Conservation (phyloP, 64 coral and sea anemone genomes). For the Montipora capricornis region DNA sequence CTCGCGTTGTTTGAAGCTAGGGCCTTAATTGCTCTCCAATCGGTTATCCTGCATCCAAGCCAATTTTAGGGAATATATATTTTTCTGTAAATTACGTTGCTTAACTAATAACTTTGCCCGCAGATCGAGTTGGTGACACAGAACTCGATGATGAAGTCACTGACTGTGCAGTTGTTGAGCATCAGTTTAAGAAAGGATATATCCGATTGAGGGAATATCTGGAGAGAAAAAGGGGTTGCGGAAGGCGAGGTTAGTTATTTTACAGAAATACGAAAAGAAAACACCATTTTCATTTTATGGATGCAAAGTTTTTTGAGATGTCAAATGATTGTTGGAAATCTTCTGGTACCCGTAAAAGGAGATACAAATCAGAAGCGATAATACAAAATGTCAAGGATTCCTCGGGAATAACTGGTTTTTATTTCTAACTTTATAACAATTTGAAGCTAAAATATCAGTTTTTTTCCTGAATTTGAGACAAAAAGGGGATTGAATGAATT, state of each 20-base stretch:
- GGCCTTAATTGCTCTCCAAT: too few species aligned
- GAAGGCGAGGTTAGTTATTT: slow-evolving; percentile 67
- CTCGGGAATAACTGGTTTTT: too few species aligned
- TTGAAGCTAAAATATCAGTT: too few species aligned
- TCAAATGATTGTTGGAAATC: background rate
- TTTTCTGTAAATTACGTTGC: background rate
- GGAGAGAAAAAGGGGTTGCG: slow-evolving; percentile 81
- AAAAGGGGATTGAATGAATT: too few species aligned
- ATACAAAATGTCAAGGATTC: background rate
- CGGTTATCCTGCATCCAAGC: too few species aligned
- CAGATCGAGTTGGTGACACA: slow-evolving; percentile 92
- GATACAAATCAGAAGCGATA: background rate
- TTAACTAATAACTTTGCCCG: background rate
- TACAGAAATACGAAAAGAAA: too few species aligned
- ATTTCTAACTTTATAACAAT: too few species aligned
- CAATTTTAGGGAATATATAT: too few species aligned
- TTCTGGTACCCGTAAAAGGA: slow-evolving; percentile 31
- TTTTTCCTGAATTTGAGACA: too few species aligned
- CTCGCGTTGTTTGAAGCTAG: too few species aligned
- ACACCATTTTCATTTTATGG: too few species aligned
- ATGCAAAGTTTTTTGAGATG: background rate
- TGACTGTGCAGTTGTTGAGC: slow-evolving; percentile 78
- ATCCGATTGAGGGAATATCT: slow-evolving; percentile 87
- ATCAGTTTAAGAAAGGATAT: slow-evolving; percentile 83
- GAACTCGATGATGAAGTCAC: slow-evolving; percentile 88